Evolutionary conservation across 2,888 invertebrate species (phyloP), one percentile per base, ranked within the genome.

Genomic region (Acanthoscelides obtectus): DNA sequence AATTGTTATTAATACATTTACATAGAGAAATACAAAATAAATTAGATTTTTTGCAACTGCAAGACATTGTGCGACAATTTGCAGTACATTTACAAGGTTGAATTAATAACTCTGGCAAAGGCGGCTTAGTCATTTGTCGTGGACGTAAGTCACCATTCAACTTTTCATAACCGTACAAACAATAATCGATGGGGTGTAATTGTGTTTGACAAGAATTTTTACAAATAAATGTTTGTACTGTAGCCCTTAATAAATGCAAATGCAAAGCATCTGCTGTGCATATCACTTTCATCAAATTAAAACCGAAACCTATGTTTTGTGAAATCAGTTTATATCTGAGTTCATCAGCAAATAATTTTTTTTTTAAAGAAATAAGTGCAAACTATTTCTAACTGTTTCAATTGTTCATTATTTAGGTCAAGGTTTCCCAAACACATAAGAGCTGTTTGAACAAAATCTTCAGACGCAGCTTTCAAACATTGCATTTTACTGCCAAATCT

Each of bases 261-360:
- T 77, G 72, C 66, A 70, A 70, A 71, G 72, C 75, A 25, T 25
- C 8, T 25, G 25, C n/a, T n/a, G 74, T 78, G 72, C 76, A 78
- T 67, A 76, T 78, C 22, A 79, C 69, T 78, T 73, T 76, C 68
- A 75, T 67, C 71, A 77, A 75, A 75, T 75, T 76, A 20, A 76
- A 72, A 22, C 66, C 64, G 27, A 73, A 73, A 66, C 73, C 77
- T 17, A 78, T 76, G 71, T 78, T 77, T 73, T 76, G 78, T 63
- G 76, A 76, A 72, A 77, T 76, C 64, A 72, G 45, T 73, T 68
- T 72, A 72, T 63, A 70, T 25, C 75, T 71, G 68, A 76, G 73
- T 70, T 78, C 75, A 79, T 79, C 77, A 74, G 75, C 76, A 70
- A 76, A 73, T 72, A 71, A 68, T 72, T 71, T 73, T 74, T 77